Evolutionary conservation across 2,888 invertebrate species (phyloP), one percentile per base, ranked within the genome.

Genomic region (Pristionchus japonicus): DNA sequence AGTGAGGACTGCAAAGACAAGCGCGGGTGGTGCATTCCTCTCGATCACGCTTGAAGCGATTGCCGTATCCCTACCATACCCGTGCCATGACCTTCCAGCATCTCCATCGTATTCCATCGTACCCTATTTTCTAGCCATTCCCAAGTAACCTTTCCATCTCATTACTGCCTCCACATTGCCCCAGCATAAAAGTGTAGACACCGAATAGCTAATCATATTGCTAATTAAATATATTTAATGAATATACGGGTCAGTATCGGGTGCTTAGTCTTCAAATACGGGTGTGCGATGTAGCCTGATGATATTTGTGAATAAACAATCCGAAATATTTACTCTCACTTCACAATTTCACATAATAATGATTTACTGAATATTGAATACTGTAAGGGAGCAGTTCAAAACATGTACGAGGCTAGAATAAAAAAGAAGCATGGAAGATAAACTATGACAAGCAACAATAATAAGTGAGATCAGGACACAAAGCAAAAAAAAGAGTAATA

Each of bases 1-100:
- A 77, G 77, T 27, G 77, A 77, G 43, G 77, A 77, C 77, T 77
- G 77, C 47, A 77, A 77, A 47, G 77, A 77, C 77, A 23, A 40
- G 7, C 40, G 77, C 27, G 77, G 77, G 0, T 77, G 77, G 77
- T 77, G 77, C 47, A n/a, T 77, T 43, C 77, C 77, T 15, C 77
- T 77, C 43, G 77, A 77, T 47, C 20, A 70, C 9, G 20, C 37
- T 9, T 57, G 7, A 57, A 0, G 9, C 23, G 57, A 57, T 31
- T 64, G 15, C 31, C 64, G 64, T 64, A 64, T 2, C 3, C 64
- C 64, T 31, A 64, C 64, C 34, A 31, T 64, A 64, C 15, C 64
- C 64, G n/a, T 13, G 3, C 64, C 61, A 27, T 61, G 9, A n/a
- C 57, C 64, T 27, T 64, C 64, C 9, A 2, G 15, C 64, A 6